Base-by-base conservation (phyloP, 1,140 invertebrate genomes). In the Doryteuthis pealeii region DNA sequence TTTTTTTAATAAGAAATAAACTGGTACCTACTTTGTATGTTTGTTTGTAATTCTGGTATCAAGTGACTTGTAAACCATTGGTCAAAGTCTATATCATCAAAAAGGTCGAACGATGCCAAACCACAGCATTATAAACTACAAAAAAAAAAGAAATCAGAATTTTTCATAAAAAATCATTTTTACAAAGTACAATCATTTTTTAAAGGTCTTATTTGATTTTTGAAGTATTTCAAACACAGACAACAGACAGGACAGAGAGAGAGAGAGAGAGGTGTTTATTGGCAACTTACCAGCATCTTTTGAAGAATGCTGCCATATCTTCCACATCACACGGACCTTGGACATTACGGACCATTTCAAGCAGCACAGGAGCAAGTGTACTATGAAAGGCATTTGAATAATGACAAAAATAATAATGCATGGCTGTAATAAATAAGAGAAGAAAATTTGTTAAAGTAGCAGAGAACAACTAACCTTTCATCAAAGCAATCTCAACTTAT, bases 11-110 rank as follows among this genome's bases (percentile, higher is more conserved):
- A n/a, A n/a, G n/a, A n/a, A n/a, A n/a, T n/a, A n/a, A n/a, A n/a
- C n/a, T n/a, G n/a, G n/a, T n/a, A n/a, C 81, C 71, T 79, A 87
- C 87, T 85, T 83, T 31, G 92, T 91, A 79, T 93, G 92, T 84
- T 92, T 92, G 12, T 94, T 85, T 93, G 92, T 45, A 98, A 84
- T 88, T 99, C 96, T 80, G 92, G 90, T 66, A 93, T 91, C 74
- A 98, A 86, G 70, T 93, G 92, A 40, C 91, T 92, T n/a, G 91
- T 92, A 81, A 98, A 95, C 96, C 96, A 98, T 74, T 93, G 90
- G 87, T 98, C 95, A 89, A 98, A 98, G 87, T 97, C 93, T 26
- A 96, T 93, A 84, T 96, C 94, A 87, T 98, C 95, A 86, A 95
- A 97, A 68, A 98, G 89, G 80, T 97, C 94, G 88, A 94, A 96